Evolutionary conservation across 2,888 invertebrate genomes (phyloP).

Genomic region (Rosalia funebris): DNA sequence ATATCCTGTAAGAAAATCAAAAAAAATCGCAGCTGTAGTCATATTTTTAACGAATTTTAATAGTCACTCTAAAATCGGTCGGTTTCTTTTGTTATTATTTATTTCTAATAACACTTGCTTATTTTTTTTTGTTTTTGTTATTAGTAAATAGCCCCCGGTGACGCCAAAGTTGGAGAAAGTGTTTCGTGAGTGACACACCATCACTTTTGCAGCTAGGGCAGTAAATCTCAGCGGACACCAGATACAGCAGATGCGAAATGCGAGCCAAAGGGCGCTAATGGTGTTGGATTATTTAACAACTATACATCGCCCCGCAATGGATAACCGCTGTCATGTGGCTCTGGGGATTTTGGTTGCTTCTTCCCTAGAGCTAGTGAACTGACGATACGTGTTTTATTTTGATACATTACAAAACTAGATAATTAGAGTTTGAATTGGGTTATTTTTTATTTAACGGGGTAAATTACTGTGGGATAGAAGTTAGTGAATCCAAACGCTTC

Average conservation of each 20-base stretch:
- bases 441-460: no score
- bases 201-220: constrained; percentile 49
- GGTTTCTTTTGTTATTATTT: no score
- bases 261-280: constrained; percentile 59
- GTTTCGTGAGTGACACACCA: constrained; percentile 49
- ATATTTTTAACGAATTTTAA: no score
- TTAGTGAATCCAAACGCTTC: no score
- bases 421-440: no score
- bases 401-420: neutral
- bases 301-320: constrained; percentile 61
- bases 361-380: constrained; percentile 38
- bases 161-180: constrained; percentile 46
- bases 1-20: no score
- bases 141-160: constrained; percentile 46
- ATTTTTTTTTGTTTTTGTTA: no score
- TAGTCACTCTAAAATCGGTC: no score
- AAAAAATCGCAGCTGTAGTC: no score
- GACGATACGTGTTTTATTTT: constrained; percentile 2
- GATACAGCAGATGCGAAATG: constrained; percentile 50
- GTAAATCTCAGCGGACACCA: constrained; percentile 57
- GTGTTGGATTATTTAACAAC: constrained; percentile 65
- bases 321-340: constrained; percentile 62
- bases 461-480: no score
- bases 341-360: constrained; percentile 44
- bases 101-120: no score